A percentile compares a stretch with the other conserved stretches of the same genome.
Evolutionary conservation across 2,113 vertebrate genomes (phyloP).

Genomic region (Amia ocellicauda): DNA sequence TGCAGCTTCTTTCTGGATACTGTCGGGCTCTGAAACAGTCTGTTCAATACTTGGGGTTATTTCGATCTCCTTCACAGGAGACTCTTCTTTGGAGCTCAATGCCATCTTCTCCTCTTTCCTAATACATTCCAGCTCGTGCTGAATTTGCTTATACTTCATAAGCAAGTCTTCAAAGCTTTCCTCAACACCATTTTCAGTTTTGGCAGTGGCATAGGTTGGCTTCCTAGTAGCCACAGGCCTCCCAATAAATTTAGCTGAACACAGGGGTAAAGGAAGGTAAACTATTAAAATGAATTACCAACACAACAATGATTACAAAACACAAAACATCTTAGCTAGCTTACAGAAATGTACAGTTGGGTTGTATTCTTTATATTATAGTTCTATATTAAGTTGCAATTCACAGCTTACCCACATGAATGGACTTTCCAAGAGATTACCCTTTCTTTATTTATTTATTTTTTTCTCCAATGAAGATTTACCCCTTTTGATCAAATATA

Average conservation of each 20-base stretch:
- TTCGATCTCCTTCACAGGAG: conserved; percentile 40
- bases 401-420: too few species aligned
- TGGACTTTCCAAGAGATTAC: too few species aligned
- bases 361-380: too few species aligned
- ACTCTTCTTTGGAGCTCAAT: conserved; percentile 66
- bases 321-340: too few species aligned
- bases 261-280: conserved; percentile 62
- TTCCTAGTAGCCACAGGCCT: conserved; percentile 74
- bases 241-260: conserved; percentile 76
- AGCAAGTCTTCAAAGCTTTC: conserved; percentile 96
- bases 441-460: background rate
- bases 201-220: conserved; percentile 57
- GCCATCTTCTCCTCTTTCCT: conserved; percentile 89
- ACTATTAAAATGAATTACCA: conserved; percentile 7
- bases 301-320: too few species aligned
- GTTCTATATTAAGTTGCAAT: too few species aligned
- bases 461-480: too few species aligned
- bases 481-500: too few species aligned
- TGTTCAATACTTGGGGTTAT: conserved; percentile 47
- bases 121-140: conserved; percentile 91
- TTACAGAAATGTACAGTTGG: too few species aligned
- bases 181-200: conserved; percentile 72
- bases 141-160: conserved; percentile 93
- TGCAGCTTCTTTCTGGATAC: conserved; percentile 52
- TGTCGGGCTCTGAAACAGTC: conserved; percentile 52